phyloP scores from a whole-genome alignment of 2,797 vertebrate genomes.

The Cercopithecus diana region DNA sequence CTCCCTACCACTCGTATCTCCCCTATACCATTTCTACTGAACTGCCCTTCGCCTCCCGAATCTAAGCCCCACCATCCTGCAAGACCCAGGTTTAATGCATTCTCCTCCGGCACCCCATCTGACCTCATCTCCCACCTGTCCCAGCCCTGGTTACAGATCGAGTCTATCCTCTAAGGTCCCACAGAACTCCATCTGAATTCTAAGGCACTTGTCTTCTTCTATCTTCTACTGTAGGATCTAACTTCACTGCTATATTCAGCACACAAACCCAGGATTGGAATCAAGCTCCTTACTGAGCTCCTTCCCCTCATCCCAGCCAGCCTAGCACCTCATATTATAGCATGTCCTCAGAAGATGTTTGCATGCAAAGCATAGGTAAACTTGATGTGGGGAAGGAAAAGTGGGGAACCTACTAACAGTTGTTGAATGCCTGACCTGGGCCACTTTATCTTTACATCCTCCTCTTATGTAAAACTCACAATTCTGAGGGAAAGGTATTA shows the following conservation, averaged over 20 bases:
- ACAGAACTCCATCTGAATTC: too few relatives aligned
- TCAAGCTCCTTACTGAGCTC: background rate
- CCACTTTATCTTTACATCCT: background rate
- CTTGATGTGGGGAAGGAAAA: background rate
- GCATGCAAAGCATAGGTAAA: background rate
- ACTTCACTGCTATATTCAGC: background rate
- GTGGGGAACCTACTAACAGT: background rate
- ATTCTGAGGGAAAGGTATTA: too few relatives aligned
- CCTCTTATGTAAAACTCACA: background rate
- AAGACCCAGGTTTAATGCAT: background rate
- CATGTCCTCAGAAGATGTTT: too few relatives aligned
- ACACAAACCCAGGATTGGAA: background rate
- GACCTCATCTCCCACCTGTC: background rate
- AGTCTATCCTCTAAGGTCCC: background rate
- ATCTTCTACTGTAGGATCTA: background rate
- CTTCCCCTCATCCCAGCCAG: background rate
- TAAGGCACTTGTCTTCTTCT: background rate
- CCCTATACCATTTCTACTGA: background rate
- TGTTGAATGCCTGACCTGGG: background rate
- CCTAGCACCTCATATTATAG: background rate
- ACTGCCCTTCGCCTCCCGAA: background rate
- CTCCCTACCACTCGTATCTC: background rate
- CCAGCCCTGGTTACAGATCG: background rate
- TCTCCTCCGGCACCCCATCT: background rate
- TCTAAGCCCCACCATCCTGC: background rate